Evolutionary conservation across 2,797 vertebrate genomes (phyloP), one percentile per base, ranked within the genome.

Genomic region (Scomberomorus guttatus): DNA sequence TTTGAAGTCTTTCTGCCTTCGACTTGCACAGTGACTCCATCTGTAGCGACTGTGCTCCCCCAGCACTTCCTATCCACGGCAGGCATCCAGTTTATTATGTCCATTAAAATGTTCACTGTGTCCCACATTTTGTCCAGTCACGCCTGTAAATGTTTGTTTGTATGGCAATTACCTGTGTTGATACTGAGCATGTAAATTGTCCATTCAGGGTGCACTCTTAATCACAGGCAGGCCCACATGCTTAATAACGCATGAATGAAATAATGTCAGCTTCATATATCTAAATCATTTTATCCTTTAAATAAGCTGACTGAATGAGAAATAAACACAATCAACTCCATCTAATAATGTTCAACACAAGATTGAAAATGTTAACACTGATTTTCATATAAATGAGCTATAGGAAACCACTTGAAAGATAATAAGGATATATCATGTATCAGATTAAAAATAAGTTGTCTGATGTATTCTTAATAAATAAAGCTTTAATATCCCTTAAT

Each of bases 41-140:
- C 82, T 87, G 88, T 72, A 63, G 76, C 25, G 68, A 79, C 86
- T 72, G 77, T 66, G 80, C n/a, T 58, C 81, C 73, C 80, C 72
- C 81, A 27, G 78, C 73, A 81, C 88, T 80, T 87, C 81, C 85
- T 65, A 79, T 42, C 80, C 85, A 70, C 78, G 56, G 78, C 79
- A 79, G 86, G 81, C 72, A 81, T 84, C 84, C 86, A 80, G 10
- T 85, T 90, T 85, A 87, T 88, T 85, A 29, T 85, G 85, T 70
- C 82, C 83, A 81, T 83, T 89, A 82, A 88, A 81, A 74, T 67
- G 84, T 87, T 72, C 72, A 77, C 37, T 54, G 72, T 78, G 79
- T 86, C 78, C 80, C 20, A 29, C 58, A 11, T 60, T 71, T 12
- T 44, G 24, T 37, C 46, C 50, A 65, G 71, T 52, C 73, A 72